These are phyloP conservation scores for Drosophila pandora DNA, from an alignment of 1,140 invertebrate genomes.

Conservation along the genomic window DNA sequence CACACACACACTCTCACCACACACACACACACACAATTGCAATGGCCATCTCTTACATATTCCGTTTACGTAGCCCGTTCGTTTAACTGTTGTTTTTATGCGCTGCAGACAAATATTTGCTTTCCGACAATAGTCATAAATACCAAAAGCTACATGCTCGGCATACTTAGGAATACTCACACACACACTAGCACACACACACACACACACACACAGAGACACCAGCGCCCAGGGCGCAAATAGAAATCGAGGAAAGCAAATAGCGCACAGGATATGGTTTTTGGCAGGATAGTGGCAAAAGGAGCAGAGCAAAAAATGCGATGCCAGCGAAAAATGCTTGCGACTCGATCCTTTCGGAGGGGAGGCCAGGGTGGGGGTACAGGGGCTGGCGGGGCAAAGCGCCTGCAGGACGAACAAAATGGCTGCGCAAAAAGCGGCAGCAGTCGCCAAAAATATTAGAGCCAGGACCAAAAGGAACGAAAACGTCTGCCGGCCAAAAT, in stretches of 20 bases:
- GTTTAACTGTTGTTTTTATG: slow-evolving; percentile 84
- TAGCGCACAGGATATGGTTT: slow-evolving; percentile 79
- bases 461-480: slow-evolving; percentile 64
- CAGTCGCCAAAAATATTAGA: slow-evolving; percentile 78
- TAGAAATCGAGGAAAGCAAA: slow-evolving; percentile 81
- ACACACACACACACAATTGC: not conserved
- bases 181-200: slow-evolving; percentile 52
- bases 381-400: slow-evolving; percentile 11
- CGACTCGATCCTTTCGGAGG: slow-evolving; percentile 48
- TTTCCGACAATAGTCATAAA: slow-evolving; percentile 84
- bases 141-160: slow-evolving; percentile 84
- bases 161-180: slow-evolving; percentile 79
- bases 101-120: slow-evolving; percentile 84
- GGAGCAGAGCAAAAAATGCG: slow-evolving; percentile 61
- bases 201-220: slow-evolving; percentile 27
- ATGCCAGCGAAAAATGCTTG: slow-evolving; percentile 61
- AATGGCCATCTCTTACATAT: slow-evolving; percentile 75
- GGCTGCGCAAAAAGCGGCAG: slow-evolving; percentile 78
- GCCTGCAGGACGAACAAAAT: slow-evolving; percentile 62
- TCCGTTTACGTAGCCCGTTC: slow-evolving; percentile 82
- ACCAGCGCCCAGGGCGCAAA: slow-evolving; percentile 61
- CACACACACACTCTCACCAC: slow-evolving; percentile 41
- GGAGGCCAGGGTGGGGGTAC: not conserved
- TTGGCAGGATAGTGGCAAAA: slow-evolving; percentile 72
- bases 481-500: slow-evolving; percentile 34